A percentile compares a stretch with the other conserved stretches of the same genome.
Evolutionary conservation across 2,888 invertebrate genomes (phyloP).

Genomic region (Perdita meconis): DNA sequence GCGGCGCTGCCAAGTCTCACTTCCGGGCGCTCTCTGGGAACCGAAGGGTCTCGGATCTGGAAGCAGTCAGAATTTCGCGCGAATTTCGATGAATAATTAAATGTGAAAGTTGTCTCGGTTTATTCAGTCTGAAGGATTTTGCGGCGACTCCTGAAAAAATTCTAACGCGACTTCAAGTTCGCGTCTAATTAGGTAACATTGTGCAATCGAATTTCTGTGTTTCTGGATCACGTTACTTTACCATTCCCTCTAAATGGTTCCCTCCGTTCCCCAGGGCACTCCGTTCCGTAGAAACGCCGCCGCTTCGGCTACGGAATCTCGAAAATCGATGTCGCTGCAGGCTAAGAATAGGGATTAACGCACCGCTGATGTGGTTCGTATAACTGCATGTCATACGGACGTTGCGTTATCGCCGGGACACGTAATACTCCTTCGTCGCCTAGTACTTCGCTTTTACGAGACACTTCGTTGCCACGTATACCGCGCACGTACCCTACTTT

Average conservation of each 20-base stretch:
- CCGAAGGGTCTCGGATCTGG: too few relatives aligned
- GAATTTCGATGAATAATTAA: too few relatives aligned
- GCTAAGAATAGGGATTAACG: constrained; percentile 23
- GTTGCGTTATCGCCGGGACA: constrained; percentile 23
- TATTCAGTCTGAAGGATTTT: too few relatives aligned
- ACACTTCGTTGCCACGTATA: background rate
- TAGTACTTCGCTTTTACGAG: constrained; percentile 10
- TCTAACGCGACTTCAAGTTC: too few relatives aligned
- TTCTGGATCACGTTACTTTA: too few relatives aligned
- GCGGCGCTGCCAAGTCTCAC: background rate
- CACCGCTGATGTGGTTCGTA: constrained; percentile 1
- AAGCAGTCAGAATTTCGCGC: too few relatives aligned
- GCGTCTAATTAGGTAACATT: too few relatives aligned
- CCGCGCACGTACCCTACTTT: background rate
- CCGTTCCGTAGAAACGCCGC: background rate
- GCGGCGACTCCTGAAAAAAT: too few relatives aligned
- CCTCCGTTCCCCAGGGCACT: background rate
- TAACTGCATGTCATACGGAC: constrained; percentile 3
- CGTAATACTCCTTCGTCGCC: constrained; percentile 23
- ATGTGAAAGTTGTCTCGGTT: too few relatives aligned
- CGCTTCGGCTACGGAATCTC: constrained; percentile 2
- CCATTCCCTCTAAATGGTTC: background rate
- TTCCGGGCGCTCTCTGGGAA: background rate
- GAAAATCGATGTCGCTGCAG: background rate
- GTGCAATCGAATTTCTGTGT: too few relatives aligned